Base-by-base conservation (phyloP, 1,140 invertebrate genomes). In the Dendrolimus punctatus region DNA sequence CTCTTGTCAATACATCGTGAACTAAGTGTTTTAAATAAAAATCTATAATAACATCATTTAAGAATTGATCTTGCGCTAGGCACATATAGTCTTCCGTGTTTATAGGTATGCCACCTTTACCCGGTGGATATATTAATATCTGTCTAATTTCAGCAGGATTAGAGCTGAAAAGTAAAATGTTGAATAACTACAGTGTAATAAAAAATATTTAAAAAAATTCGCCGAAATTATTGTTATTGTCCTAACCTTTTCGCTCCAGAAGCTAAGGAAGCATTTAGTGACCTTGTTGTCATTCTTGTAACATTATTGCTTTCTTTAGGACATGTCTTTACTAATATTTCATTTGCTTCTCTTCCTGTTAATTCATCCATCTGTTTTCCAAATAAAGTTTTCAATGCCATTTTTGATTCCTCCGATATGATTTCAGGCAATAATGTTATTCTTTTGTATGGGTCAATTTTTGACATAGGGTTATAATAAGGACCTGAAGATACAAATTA, bases 1-100 rank as follows among this genome's bases (percentile, higher is more conserved):
- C 88, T 62, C 92, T 88, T 8, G 91, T 91, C 45, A 97, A 80
- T 45, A 94, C 87, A 71, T 95, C 92, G 53, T 92, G 87, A 38
- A 93, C 91, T 59, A 98, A 85, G 88, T 96, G 96, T 89, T 96
- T 96, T 53, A 99, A 89, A 89, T 99, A 99, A 88, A 99, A 99
- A 80, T 99, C 97, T 68, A 99, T 96, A 46, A 99, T 99, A 57
- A 96, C 96, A 89, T 99, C 98, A 86, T 99, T 99, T 43, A 99
- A 89, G 88, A 97, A 99, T 70, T 98, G 95, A 85, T 97, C 96
- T 71, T 95, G 93, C 8, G 93, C 95, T 46, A 99, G 88, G 76
- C 96, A 98, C 68, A 91, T 90, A 61, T 97, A 95, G 87, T 99
- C 98, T 88, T 96, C 95, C 39, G 94, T 96, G 54, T 96, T 96